Evolutionary conservation across 2,113 vertebrate species (phyloP).

Genomic region (Mobula hypostoma): DNA sequence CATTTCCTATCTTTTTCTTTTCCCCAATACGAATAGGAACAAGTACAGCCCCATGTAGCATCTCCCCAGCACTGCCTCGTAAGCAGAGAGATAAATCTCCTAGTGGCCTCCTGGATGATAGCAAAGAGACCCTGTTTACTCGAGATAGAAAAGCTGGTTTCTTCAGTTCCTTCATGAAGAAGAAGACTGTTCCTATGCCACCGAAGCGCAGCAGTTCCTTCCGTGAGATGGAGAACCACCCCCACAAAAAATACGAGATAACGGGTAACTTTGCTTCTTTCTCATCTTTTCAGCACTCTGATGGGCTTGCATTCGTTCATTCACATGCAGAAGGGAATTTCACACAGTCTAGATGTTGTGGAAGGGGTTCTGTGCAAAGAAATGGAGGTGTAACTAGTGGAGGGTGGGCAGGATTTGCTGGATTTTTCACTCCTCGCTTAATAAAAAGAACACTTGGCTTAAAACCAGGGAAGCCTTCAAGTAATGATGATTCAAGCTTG

Average conservation of each 20-base stretch:
- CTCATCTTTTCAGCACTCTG: conserved; percentile 72
- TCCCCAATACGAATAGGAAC: conserved; percentile 64
- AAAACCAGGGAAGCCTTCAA: conserved; percentile 76
- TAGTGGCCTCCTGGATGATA: conserved; percentile 79
- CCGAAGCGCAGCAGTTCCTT: conserved; percentile 95
- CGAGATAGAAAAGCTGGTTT: conserved; percentile 92
- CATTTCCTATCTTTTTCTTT: conserved; percentile 42
- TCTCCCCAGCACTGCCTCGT: conserved; percentile 86
- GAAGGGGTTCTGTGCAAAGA: conserved; percentile 80
- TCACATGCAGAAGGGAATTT: conserved; percentile 72
- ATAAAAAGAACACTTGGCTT: conserved; percentile 96
- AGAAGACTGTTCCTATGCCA: conserved; percentile 86
- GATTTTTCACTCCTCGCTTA: conserved; percentile 94
- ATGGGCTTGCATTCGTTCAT: conserved; percentile 75
- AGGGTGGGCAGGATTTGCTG: conserved; percentile 87
- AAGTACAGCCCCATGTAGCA: conserved; percentile 58
- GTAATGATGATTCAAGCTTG: conserved; percentile 53
- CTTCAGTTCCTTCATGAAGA: conserved; percentile 98
- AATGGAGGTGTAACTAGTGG: conserved; percentile 62
- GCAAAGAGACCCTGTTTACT: conserved; percentile 86
- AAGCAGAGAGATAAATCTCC: conserved; percentile 95
- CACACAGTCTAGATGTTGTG: conserved; percentile 76
- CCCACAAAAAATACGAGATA: conserved; percentile 92
- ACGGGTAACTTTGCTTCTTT: conserved; percentile 70
- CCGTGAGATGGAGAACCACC: conserved; percentile 93